Evolutionary conservation across 2,797 vertebrate species (phyloP).

Genomic region (Myotis pilosus): DNA sequence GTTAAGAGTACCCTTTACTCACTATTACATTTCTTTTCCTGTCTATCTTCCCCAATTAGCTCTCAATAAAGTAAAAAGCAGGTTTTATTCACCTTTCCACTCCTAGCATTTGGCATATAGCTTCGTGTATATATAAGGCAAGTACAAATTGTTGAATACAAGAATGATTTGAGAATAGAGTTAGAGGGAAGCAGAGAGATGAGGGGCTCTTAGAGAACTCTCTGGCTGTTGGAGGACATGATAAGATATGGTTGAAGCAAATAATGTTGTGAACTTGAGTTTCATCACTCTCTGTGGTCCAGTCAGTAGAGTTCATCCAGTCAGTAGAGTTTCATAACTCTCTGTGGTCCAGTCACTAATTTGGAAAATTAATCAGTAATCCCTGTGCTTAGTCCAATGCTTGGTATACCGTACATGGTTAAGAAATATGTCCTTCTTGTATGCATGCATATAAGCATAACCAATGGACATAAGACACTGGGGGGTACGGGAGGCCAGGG

Average conservation of each 20-base stretch:
- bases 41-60: not conserved
- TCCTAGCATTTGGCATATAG: not conserved
- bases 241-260: not conserved
- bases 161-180: not conserved
- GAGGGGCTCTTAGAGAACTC: not conserved
- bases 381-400: not conserved
- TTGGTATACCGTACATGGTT: not conserved
- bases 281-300: not conserved
- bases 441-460: no score
- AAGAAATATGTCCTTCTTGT: not conserved
- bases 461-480: no score
- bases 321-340: conserved; percentile 7
- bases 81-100: not conserved
- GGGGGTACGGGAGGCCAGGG: no score
- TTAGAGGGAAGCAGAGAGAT: not conserved
- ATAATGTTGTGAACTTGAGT: conserved; percentile 3
- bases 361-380: conserved; percentile 1
- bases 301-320: conserved; percentile 4
- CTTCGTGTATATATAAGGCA: not conserved
- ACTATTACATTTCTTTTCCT: not conserved
- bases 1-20: not conserved
- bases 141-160: not conserved
- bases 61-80: not conserved
- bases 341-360: conserved; percentile 24
- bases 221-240: not conserved